phyloP scores from a whole-genome alignment of 2,113 vertebrate genomes.

The Struthidea cinerea region DNA sequence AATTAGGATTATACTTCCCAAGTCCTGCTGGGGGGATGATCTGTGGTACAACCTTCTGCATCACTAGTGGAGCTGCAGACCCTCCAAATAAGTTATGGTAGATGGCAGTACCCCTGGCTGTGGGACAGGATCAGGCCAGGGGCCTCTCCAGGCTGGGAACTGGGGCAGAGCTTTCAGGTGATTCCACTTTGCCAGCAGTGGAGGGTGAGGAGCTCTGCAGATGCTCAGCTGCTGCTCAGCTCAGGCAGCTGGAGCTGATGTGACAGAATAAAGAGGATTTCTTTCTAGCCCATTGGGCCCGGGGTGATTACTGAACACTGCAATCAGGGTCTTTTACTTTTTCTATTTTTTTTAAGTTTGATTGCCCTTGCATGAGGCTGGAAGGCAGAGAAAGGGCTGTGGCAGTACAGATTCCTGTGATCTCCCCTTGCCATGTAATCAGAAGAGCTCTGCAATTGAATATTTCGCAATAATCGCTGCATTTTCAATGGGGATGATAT shows the following conservation, averaged over 20 bases:
- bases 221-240: neutral
- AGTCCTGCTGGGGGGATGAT: neutral
- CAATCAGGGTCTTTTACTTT: conserved; percentile 35
- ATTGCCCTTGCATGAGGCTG: neutral
- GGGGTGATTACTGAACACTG: conserved; percentile 40
- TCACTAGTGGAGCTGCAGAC: neutral
- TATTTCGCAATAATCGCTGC: conserved; percentile 62
- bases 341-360: neutral
- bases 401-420: neutral
- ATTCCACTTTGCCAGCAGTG: neutral
- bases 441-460: conserved; percentile 58
- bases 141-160: neutral
- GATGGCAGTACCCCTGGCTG: neutral
- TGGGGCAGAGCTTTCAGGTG: neutral
- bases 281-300: conserved; percentile 29
- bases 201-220: neutral
- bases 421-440: conserved; percentile 36
- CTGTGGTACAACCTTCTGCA: neutral
- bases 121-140: neutral
- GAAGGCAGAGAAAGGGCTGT: conserved; percentile 23
- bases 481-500: conserved; percentile 62
- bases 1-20: neutral
- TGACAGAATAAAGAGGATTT: conserved; percentile 37
- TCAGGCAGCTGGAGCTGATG: conserved; percentile 16
- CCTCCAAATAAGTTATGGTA: neutral